These are phyloP conservation scores for Rhea pennata DNA, from an alignment of 2,113 vertebrate genomes.

Conservation along the genomic window DNA sequence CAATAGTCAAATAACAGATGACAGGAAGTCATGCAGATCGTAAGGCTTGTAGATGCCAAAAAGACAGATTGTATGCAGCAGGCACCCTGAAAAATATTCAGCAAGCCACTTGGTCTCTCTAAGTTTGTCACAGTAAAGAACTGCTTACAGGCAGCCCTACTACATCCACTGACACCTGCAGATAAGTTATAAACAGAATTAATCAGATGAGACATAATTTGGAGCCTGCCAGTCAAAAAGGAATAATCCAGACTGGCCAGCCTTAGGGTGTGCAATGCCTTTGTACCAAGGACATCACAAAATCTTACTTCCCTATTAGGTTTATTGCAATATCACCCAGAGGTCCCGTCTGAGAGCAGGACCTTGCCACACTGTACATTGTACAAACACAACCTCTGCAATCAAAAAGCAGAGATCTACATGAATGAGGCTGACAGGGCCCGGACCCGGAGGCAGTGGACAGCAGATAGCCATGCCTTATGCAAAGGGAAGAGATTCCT, in stretches of 20 bases:
- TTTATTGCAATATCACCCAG: background rate
- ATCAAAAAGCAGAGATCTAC: background rate
- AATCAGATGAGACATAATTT: background rate
- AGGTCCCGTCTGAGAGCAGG: background rate
- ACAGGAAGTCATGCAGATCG: constrained; percentile 1
- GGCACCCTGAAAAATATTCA: constrained; percentile 38
- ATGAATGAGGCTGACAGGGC: background rate
- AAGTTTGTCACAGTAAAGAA: constrained; percentile 40
- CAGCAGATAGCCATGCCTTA: background rate
- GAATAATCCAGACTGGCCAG: background rate
- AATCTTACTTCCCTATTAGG: background rate
- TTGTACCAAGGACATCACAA: background rate
- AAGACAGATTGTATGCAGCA: constrained; percentile 48
- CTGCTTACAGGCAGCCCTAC: background rate
- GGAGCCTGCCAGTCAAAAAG: background rate
- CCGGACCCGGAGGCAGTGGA: background rate
- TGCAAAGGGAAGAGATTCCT: background rate
- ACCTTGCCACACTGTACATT: background rate
- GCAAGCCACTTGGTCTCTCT: constrained; percentile 19
- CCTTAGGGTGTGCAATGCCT: background rate
- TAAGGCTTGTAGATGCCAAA: constrained; percentile 20
- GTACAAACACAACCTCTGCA: background rate
- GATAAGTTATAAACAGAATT: background rate
- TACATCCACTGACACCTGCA: constrained; percentile 20
- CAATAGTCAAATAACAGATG: constrained; percentile 23